phyloP scores from a whole-genome alignment of 2,113 vertebrate genomes.

The Silurus asotus region DNA sequence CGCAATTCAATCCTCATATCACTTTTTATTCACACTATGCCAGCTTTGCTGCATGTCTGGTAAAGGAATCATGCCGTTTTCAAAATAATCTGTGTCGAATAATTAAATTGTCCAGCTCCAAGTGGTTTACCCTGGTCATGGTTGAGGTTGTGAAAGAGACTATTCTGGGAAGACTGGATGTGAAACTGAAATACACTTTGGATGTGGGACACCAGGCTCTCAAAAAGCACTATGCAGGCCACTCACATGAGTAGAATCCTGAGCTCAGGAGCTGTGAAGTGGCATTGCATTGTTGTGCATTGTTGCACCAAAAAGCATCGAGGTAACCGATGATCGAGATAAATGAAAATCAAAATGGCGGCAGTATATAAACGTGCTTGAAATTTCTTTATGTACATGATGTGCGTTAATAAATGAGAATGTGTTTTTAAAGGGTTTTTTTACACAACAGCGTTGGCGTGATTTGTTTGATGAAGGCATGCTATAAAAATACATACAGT shows the following conservation, averaged over 20 bases:
- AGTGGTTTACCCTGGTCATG: not conserved
- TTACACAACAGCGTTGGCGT: too few relatives aligned
- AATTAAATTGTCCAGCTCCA: not conserved
- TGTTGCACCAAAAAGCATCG: too few relatives aligned
- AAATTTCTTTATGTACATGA: too few relatives aligned
- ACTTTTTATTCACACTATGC: conserved; percentile 8
- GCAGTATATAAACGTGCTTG: too few relatives aligned
- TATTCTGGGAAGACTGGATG: not conserved
- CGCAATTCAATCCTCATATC: not conserved
- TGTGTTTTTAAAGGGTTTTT: too few relatives aligned
- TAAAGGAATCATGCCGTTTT: not conserved
- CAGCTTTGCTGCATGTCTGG: not conserved
- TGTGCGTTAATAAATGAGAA: too few relatives aligned
- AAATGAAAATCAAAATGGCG: too few relatives aligned
- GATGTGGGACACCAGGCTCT: not conserved
- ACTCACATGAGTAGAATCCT: not conserved
- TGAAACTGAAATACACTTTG: not conserved
- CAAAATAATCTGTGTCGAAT: not conserved
- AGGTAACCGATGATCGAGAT: too few relatives aligned
- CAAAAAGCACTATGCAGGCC: not conserved
- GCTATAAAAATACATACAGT: too few relatives aligned
- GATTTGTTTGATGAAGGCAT: too few relatives aligned
- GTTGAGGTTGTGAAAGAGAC: not conserved
- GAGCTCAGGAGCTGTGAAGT: not conserved
- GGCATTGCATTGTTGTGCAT: too few relatives aligned